Evolutionary conservation across 2,797 vertebrate species (phyloP).

Genomic region (Cuculus canorus): DNA sequence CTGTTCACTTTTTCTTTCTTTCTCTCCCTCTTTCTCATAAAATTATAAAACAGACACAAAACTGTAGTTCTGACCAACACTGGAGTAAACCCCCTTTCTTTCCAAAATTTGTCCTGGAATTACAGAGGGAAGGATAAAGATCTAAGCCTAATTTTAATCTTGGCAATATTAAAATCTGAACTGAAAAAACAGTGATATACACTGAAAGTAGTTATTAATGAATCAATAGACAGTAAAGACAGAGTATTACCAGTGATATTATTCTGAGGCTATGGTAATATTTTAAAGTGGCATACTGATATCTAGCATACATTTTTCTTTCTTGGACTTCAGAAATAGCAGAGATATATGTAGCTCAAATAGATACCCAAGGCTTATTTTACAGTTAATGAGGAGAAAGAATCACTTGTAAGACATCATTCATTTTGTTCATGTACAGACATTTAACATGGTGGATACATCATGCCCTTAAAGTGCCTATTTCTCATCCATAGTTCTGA

Average conservation of each 20-base stretch:
- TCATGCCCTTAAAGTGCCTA: background rate
- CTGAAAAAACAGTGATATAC: background rate
- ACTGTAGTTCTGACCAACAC: background rate
- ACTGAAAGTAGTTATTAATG: background rate
- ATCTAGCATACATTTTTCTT: conserved; percentile 14
- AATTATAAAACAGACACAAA: background rate
- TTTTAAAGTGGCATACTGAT: conserved; percentile 37
- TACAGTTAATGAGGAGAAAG: conserved; percentile 13
- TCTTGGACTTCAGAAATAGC: background rate
- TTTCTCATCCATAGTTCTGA: background rate
- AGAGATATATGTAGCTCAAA: background rate
- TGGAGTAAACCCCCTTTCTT: background rate
- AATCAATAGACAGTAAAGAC: background rate
- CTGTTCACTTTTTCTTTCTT: no score
- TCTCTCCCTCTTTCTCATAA: no score
- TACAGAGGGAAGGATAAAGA: background rate
- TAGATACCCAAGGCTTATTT: conserved; percentile 1
- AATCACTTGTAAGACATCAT: background rate
- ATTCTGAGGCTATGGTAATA: background rate
- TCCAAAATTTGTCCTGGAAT: background rate
- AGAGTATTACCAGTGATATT: background rate
- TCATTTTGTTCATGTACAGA: background rate
- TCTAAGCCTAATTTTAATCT: background rate
- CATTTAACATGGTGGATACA: background rate
- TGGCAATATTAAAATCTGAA: background rate